Evolutionary conservation across 2,113 vertebrate genomes (phyloP).

Genomic region (Noctilio leporinus): DNA sequence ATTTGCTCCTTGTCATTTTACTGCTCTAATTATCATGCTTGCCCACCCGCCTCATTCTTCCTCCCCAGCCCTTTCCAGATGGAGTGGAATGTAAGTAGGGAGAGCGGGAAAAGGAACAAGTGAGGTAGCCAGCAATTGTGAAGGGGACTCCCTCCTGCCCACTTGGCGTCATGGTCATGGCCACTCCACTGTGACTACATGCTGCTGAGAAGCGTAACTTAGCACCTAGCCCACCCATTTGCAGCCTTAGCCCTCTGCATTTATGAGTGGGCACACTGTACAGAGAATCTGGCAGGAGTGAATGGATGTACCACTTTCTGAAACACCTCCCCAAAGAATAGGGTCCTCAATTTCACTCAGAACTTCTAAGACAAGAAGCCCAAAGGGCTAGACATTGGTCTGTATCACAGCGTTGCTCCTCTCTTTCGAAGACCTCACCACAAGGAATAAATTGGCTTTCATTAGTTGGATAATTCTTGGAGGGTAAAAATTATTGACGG

Average conservation of each 20-base stretch:
- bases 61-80: neutral
- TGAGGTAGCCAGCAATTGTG: neutral
- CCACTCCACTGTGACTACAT: neutral
- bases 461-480: neutral
- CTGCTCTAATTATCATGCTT: neutral
- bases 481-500: neutral
- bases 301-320: neutral
- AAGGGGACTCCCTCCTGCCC: neutral
- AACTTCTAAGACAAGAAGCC: neutral
- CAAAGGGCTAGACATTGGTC: neutral
- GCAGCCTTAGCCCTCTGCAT: neutral
- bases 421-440: neutral
- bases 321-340: neutral
- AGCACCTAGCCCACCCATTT: neutral
- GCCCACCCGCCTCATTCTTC: fast-evolving
- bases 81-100: neutral
- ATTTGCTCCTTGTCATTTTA: neutral
- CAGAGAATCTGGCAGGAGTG: neutral
- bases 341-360: neutral
- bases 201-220: too few species aligned
- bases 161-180: too few species aligned
- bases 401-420: neutral
- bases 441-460: neutral
- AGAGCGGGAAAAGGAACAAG: neutral
- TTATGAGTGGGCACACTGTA: too few species aligned